Evolutionary conservation across 1,140 invertebrate genomes (phyloP).

Genomic region (Drosophila albomicans): DNA sequence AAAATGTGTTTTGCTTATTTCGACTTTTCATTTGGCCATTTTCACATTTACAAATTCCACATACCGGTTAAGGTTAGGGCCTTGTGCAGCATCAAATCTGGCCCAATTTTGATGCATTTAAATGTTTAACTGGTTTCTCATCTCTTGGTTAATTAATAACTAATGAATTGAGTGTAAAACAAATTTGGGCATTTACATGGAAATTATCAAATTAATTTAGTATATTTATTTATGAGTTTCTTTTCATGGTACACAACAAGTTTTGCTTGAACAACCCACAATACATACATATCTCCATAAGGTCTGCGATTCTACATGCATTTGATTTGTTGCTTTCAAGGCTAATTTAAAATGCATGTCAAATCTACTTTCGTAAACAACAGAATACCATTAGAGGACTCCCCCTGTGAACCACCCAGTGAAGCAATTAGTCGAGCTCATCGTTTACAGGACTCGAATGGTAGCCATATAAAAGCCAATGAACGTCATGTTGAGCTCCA

Average conservation of each 20-base stretch:
- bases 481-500: background rate
- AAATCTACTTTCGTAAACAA: constrained; percentile 10
- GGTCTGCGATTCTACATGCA: background rate
- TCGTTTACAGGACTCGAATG: constrained; percentile 15
- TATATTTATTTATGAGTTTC: constrained; percentile 18
- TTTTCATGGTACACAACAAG: background rate
- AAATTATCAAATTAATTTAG: constrained; percentile 31
- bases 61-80: constrained; percentile 23
- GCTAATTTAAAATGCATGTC: constrained; percentile 51
- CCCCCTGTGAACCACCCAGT: background rate
- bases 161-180: constrained; percentile 50
- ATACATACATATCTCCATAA: too few relatives aligned
- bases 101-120: constrained; percentile 24
- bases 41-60: constrained; percentile 10
- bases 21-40: constrained; percentile 12
- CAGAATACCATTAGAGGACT: constrained; percentile 35
- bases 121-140: constrained; percentile 29
- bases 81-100: constrained; percentile 30
- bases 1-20: background rate
- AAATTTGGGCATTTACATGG: constrained; percentile 29
- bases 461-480: constrained; percentile 5
- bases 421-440: constrained; percentile 24
- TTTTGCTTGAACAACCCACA: constrained; percentile 3
- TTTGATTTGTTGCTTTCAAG: background rate
- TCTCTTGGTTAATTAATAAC: constrained; percentile 36